Percentiles rank a stretch among this genome's conserved stretches.
Evolutionary conservation across 2,888 invertebrate species (phyloP).

Genomic region (Rosalia funebris): DNA sequence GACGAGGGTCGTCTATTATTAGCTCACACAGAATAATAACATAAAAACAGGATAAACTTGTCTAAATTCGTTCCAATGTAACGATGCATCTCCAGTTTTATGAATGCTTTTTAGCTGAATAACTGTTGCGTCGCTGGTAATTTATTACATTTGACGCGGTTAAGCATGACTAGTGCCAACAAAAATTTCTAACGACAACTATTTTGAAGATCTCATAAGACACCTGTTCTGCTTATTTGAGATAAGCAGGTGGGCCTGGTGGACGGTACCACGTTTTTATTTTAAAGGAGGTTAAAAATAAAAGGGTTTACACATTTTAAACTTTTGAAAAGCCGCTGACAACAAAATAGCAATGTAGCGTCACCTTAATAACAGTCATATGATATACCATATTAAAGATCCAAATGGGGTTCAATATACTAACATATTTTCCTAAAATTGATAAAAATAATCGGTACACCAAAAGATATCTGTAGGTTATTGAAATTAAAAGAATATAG

Average conservation of each 20-base stretch:
- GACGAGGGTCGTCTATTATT: constrained; percentile 10
- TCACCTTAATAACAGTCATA: not conserved
- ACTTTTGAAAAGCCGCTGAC: constrained; percentile 1
- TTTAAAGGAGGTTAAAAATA: not conserved
- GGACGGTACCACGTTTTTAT: constrained; percentile 3
- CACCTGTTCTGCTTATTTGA: constrained; percentile 19
- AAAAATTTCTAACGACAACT: not conserved
- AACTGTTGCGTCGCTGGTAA: not conserved
- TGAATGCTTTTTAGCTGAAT: not conserved
- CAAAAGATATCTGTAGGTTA: too few species aligned
- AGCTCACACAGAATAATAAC: constrained; percentile 1
- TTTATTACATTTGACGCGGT: not conserved
- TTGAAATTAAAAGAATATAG: too few species aligned
- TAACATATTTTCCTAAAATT: too few species aligned
- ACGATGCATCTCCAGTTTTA: not conserved
- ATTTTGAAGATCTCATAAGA: not conserved
- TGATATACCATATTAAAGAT: not conserved
- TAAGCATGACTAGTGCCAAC: constrained; percentile 1
- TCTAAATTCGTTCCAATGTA: not conserved
- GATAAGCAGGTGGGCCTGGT: constrained; percentile 6
- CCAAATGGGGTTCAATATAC: not conserved
- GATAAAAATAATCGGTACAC: too few species aligned
- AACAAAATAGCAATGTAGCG: not conserved
- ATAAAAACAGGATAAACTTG: not conserved
- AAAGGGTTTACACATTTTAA: not conserved